phyloP scores from a whole-genome alignment of 2,888 invertebrate genomes.

The Subacronicta megacephala region DNA sequence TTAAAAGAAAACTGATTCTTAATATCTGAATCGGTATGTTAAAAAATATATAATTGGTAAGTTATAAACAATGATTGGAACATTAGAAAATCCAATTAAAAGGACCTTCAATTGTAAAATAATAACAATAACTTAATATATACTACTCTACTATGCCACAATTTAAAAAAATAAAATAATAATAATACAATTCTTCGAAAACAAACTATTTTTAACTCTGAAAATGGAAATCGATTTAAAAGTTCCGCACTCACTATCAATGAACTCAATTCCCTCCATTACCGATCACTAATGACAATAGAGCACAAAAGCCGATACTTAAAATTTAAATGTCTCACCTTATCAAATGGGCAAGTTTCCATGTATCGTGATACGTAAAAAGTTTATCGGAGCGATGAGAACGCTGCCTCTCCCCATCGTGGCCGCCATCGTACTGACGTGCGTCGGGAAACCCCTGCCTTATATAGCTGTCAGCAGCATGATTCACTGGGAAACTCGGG shows the following conservation, averaged over 20 bases:
- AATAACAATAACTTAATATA: no score
- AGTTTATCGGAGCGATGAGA: conserved; percentile 67
- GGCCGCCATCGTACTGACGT: conserved; percentile 60
- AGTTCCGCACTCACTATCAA: conserved; percentile 28
- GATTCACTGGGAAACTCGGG: conserved; percentile 63
- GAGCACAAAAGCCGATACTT: conserved; percentile 25
- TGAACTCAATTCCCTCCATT: conserved; percentile 23
- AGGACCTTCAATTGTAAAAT: no score
- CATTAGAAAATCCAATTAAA: no score
- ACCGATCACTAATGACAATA: conserved; percentile 24
- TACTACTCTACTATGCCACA: no score
- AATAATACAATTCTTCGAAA: conserved; percentile 20
- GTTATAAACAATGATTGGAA: no score
- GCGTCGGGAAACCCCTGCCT: conserved; percentile 70
- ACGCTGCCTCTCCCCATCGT: conserved; percentile 55
- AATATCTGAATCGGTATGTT: no score
- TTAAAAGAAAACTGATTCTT: no score
- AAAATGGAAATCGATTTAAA: conserved; percentile 53
- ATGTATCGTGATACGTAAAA: conserved; percentile 77
- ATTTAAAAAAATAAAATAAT: conserved; percentile 10
- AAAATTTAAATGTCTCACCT: conserved; percentile 57
- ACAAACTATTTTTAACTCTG: conserved; percentile 54
- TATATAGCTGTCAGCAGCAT: conserved; percentile 71
- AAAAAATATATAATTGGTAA: no score
- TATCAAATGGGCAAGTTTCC: conserved; percentile 76